phyloP scores from a whole-genome alignment of 2,888 invertebrate species.

The Smittia sp. region DNA sequence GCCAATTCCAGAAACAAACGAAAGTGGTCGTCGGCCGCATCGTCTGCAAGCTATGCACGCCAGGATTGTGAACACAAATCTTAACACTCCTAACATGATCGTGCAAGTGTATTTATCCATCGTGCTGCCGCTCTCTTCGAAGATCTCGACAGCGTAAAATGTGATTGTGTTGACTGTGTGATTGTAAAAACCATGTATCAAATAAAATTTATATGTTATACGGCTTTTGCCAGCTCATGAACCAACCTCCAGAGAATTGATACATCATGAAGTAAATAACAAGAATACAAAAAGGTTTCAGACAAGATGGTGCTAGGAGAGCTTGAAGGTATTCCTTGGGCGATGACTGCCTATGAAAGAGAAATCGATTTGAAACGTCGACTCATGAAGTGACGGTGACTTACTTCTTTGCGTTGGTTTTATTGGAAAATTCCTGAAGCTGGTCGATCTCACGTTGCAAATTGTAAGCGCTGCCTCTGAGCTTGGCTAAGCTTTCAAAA shows the following conservation, averaged over 20 bases:
- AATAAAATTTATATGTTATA: too few relatives aligned
- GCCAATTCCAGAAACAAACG: constrained; percentile 63
- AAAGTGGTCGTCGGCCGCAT: constrained; percentile 62
- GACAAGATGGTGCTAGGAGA: constrained; percentile 60
- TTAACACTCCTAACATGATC: constrained; percentile 60
- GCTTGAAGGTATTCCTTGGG: constrained; percentile 58
- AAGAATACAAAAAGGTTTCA: constrained; percentile 63
- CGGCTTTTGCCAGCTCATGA: too few relatives aligned
- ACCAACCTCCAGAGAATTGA: constrained; percentile 69
- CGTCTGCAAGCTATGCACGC: constrained; percentile 62
- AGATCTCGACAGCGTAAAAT: constrained; percentile 67
- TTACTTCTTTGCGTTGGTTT: constrained; percentile 58
- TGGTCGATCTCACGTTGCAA: constrained; percentile 62
- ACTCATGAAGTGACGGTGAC: constrained; percentile 32
- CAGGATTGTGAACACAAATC: constrained; percentile 61
- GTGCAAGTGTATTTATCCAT: constrained; percentile 61
- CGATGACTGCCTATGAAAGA: constrained; percentile 42
- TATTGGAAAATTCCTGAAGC: constrained; percentile 61
- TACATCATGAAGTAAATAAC: constrained; percentile 66
- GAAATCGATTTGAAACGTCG: neutral
- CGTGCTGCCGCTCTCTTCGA: constrained; percentile 60
- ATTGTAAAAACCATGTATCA: too few relatives aligned
- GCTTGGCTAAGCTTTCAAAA: constrained; percentile 57
- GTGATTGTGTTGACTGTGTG: constrained; percentile 68
- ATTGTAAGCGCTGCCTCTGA: constrained; percentile 63